phyloP scores from a whole-genome alignment of 2,888 invertebrate species.

The Adineta ricciae region DNA sequence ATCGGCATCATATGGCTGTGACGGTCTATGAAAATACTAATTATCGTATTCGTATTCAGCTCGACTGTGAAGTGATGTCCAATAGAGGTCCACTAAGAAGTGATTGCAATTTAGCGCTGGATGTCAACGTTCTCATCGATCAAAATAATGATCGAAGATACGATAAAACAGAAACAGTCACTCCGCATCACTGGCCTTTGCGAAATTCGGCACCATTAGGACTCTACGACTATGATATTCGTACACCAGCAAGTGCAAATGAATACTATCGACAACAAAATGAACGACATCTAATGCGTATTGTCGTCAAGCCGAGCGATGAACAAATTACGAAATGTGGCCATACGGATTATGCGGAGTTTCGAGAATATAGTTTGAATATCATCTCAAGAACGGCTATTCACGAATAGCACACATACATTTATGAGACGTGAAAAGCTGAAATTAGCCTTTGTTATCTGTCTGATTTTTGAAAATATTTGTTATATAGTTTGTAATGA shows the following conservation, averaged over 20 bases:
- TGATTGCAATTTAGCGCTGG: neutral
- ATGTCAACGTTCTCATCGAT: neutral
- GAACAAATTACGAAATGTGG: neutral
- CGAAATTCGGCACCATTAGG: neutral
- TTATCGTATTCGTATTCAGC: neutral
- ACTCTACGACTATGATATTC: neutral
- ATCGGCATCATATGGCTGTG: neutral
- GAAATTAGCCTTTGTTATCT: too few species aligned
- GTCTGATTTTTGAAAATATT: too few species aligned
- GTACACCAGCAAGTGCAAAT: neutral
- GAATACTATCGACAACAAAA: too few species aligned
- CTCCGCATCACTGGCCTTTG: neutral
- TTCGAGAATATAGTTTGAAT: neutral
- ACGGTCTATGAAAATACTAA: neutral
- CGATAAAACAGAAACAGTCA: neutral
- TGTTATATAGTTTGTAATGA: too few species aligned
- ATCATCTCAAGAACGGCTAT: neutral
- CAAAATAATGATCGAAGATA: neutral
- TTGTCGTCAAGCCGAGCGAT: neutral
- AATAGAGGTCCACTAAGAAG: neutral
- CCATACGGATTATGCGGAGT: neutral
- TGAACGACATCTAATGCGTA: neutral
- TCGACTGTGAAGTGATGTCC: neutral
- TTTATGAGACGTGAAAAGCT: too few species aligned
- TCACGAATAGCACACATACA: too few species aligned